Conservation (phyloP, 37 sponge, comb jelly and placozoan genomes). For the Chondrosia reniformis region DNA sequence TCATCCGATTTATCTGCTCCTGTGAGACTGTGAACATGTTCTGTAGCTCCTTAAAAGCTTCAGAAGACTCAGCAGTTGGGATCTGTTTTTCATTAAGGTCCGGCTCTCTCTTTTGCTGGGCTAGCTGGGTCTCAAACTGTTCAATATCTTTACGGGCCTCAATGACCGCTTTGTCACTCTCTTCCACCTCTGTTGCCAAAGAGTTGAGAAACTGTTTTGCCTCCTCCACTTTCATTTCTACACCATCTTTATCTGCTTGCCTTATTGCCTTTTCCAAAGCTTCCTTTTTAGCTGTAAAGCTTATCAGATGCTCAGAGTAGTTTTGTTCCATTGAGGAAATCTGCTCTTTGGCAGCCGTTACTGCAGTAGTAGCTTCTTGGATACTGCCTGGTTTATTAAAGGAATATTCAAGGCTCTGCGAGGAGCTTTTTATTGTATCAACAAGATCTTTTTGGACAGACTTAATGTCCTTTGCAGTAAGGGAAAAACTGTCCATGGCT, state of each 20-base stretch:
- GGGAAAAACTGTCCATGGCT: constrained; percentile 40
- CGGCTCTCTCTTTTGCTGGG: not conserved
- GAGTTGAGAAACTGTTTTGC: not conserved
- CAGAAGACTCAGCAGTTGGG: not conserved
- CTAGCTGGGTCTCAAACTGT: not conserved
- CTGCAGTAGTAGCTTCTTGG: not conserved
- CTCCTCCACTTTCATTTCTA: not conserved
- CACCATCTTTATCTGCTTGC: not conserved
- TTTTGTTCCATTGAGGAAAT: not conserved
- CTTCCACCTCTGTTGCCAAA: not conserved
- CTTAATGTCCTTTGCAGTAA: too few species aligned
- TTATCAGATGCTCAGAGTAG: not conserved
- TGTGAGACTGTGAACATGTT: not conserved
- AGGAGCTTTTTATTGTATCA: not conserved
- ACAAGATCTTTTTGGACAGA: too few species aligned
- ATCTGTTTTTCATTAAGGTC: not conserved
- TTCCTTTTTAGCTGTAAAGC: not conserved
- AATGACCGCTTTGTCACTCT: not conserved
- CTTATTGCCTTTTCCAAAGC: not conserved
- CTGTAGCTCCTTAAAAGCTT: not conserved
- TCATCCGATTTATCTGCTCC: not conserved
- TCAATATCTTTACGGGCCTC: not conserved
- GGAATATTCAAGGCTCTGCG: not conserved
- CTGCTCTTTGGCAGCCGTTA: constrained; percentile 15
- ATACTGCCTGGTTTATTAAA: not conserved